Evolutionary conservation across 2,888 invertebrate species (phyloP).

Genomic region (Clostera curtula): DNA sequence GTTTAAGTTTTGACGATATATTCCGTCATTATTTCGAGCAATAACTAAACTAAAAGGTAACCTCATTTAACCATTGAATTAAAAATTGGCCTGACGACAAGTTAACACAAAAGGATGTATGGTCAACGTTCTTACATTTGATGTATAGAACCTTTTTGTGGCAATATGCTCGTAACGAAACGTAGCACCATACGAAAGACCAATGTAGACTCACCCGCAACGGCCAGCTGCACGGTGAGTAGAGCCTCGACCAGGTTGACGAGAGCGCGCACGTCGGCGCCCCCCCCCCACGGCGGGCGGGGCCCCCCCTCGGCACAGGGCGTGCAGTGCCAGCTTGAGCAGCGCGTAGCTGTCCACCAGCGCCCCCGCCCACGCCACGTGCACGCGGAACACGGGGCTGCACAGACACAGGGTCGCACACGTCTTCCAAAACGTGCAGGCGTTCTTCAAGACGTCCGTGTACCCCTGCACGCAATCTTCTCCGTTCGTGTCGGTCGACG

Average conservation of each 20-base stretch:
- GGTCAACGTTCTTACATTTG: too few species aligned
- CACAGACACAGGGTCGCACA: conserved; percentile 68
- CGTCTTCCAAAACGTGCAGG: conserved; percentile 67
- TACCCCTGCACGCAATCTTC: conserved; percentile 35
- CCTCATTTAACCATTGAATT: too few species aligned
- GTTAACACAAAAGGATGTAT: too few species aligned
- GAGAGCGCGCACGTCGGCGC: conserved; percentile 45
- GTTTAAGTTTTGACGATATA: too few species aligned
- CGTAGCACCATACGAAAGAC: too few species aligned
- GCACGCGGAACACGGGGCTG: conserved; percentile 70
- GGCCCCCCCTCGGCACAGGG: conserved; percentile 31
- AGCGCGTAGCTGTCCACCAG: conserved; percentile 51
- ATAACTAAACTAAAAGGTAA: too few species aligned
- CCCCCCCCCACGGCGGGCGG: too few species aligned
- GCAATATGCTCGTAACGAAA: too few species aligned
- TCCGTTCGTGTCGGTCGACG: conserved; percentile 18
- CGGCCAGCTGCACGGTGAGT: conserved; percentile 59
- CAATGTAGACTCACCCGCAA: conserved; percentile 50
- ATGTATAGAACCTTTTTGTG: too few species aligned
- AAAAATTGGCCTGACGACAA: too few species aligned
- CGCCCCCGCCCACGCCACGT: conserved; percentile 50
- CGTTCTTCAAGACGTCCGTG: conserved; percentile 50
- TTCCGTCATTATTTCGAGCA: too few species aligned
- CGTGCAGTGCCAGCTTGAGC: conserved; percentile 46
- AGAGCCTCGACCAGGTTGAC: conserved; percentile 57